These are phyloP conservation scores for Gymnorhina tibicen DNA, from an alignment of 2,113 vertebrate species.

Conservation along the genomic window DNA sequence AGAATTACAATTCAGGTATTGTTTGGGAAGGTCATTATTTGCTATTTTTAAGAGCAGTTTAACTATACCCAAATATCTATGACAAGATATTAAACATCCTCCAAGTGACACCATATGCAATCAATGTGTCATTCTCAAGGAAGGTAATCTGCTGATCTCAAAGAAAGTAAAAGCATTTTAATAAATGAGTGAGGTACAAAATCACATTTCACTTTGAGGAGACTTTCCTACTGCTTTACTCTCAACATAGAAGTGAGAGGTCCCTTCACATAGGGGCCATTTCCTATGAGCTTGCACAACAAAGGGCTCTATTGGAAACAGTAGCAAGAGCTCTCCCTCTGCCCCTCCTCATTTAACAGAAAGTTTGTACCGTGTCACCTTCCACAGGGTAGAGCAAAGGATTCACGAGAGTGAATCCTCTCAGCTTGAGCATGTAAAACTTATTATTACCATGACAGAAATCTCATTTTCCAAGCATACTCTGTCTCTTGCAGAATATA, in stretches of 20 bases:
- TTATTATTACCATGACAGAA: slow-evolving; percentile 21
- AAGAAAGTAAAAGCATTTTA: neutral
- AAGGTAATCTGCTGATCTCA: neutral
- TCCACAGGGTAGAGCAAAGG: neutral
- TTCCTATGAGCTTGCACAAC: neutral
- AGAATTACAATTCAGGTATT: neutral
- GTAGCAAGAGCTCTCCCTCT: neutral
- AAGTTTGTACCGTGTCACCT: neutral
- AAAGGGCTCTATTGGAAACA: neutral
- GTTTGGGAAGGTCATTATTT: neutral
- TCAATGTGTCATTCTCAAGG: neutral
- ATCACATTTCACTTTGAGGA: neutral
- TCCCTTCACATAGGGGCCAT: neutral
- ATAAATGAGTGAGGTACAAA: neutral
- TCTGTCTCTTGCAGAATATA: neutral
- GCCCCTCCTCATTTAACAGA: neutral
- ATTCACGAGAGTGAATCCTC: neutral
- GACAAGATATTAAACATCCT: neutral
- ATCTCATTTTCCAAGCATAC: slow-evolving; percentile 21
- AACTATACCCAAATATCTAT: neutral
- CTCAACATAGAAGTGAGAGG: neutral
- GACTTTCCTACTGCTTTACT: neutral
- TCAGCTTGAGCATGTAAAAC: slow-evolving; percentile 7
- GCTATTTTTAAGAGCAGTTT: neutral
- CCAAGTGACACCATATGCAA: neutral